Evolutionary conservation across 92 coral and sea anemone species (phyloP), one percentile per base, ranked within the genome.

Genomic region (Isaurus tuberculatus): DNA sequence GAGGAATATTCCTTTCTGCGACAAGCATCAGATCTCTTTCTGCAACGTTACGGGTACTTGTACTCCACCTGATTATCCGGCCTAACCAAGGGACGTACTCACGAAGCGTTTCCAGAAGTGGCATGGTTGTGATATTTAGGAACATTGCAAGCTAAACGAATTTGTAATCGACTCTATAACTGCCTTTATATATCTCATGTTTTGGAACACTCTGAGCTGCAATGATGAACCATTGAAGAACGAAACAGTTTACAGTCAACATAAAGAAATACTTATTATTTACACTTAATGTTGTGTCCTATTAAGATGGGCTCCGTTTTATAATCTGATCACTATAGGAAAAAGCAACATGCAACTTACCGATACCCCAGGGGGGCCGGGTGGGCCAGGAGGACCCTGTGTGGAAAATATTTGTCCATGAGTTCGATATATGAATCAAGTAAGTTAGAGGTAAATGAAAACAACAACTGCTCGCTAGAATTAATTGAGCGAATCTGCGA

Each of bases 1-100:
- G 64, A 7, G 75, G 53, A 17, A 5, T 63, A 57, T 36, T 23
- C 7, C 53, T 37, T 17, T 80, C 57, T 11, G 33, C 75, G 3
- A 80, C 75, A 8, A 80, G 61, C 15, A 80, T 75, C 28, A 60
- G 2, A 58, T 60, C 66, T n/a, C 29, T 29, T 60, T 60, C 29
- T 2, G 66, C 26, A 20, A 60, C 13, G 4, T 60, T n/a, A 22
- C 28, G 66, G 29, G 29, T 22, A 60, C 29, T 22, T n/a, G 27
- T 22, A 60, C 27, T 60, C 66, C 66, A 60, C 28, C 27, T 60
- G 32, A 7, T 20, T 60, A 28, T 20, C 26, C 11, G 29, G 29
- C 28, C 25, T 23, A 60, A 20, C 28, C 29, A 60, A 60, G 32
- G 66, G 28, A 60, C 4, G 10, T 60, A 60, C 30, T 19, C 66